Conservation (phyloP, 1,140 invertebrate species). For the Pissodes strobi region DNA sequence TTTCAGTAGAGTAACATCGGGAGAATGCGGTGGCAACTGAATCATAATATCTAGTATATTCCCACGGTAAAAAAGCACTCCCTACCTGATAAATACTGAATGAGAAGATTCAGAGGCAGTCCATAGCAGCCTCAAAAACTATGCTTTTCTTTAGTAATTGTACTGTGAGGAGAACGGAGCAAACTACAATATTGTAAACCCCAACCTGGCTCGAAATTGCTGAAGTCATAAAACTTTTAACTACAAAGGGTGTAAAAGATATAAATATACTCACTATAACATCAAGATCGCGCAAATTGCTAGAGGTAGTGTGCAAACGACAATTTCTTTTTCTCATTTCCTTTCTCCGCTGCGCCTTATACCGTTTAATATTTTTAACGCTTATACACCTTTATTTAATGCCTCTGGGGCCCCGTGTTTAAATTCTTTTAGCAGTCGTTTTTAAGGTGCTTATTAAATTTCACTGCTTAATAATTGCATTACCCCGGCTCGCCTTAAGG, state of each 20-base stretch:
- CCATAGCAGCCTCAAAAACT: too few species aligned
- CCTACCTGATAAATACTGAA: too few species aligned
- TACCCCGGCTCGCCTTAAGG: conserved; percentile 34
- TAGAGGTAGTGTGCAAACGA: conserved; percentile 44
- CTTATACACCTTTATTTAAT: conserved; percentile 52
- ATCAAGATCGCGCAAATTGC: conserved; percentile 51
- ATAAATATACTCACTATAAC: conserved; percentile 52
- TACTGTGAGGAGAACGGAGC: too few species aligned
- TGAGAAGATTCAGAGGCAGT: too few species aligned
- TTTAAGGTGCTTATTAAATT: conserved; percentile 53
- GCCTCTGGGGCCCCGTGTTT: conserved; percentile 40
- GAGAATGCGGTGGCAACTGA: too few species aligned
- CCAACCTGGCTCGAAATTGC: conserved; percentile 35
- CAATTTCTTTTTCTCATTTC: conserved; percentile 42
- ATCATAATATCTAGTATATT: too few species aligned
- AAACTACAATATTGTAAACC: conserved; percentile 4
- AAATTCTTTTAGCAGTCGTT: conserved; percentile 44
- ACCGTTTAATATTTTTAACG: conserved; percentile 47
- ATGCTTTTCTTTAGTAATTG: too few species aligned
- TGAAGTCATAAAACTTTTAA: conserved; percentile 47
- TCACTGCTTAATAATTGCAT: conserved; percentile 50
- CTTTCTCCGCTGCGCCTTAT: conserved; percentile 25
- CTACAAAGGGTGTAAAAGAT: conserved; percentile 34
- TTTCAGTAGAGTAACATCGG: too few species aligned
- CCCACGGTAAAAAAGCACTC: too few species aligned